A percentile compares a stretch with the other conserved stretches of the same genome.
Conservation (phyloP, 2,797 vertebrate genomes). For the Anas bahamensis region DNA sequence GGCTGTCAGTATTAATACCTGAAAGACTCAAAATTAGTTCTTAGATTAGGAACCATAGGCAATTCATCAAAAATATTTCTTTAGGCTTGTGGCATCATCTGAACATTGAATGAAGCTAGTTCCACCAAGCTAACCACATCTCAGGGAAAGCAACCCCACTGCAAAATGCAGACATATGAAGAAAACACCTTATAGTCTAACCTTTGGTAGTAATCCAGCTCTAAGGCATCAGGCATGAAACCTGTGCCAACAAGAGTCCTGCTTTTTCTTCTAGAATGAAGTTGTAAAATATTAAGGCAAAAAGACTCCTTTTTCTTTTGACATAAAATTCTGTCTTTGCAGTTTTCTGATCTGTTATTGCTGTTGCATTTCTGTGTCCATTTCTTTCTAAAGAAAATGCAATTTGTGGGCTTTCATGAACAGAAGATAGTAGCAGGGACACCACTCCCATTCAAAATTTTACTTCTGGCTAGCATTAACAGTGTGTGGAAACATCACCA, state of each 20-base stretch:
- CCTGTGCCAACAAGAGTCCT: too few species aligned
- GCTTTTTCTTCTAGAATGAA: background rate
- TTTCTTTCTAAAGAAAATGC: background rate
- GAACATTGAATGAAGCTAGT: background rate
- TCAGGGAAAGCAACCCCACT: background rate
- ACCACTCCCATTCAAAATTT: background rate
- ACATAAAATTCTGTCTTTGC: background rate
- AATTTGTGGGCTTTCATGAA: background rate
- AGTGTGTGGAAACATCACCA: background rate
- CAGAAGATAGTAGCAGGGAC: background rate
- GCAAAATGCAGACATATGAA: background rate
- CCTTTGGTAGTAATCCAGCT: background rate
- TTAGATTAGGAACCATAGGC: background rate
- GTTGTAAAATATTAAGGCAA: background rate
- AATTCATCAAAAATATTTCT: background rate
- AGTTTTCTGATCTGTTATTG: background rate
- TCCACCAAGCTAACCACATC: background rate
- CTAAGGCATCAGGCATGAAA: background rate
- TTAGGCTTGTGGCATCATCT: background rate
- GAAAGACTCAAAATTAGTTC: background rate
- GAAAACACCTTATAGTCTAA: background rate
- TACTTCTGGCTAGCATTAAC: background rate
- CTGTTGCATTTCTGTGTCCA: background rate
- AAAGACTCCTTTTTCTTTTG: background rate
- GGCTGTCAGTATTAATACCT: background rate